Percentiles rank a stretch among this genome's conserved stretches.
phyloP scores from a whole-genome alignment of 30 jellyfish, hydroid and myxozoan species.

The Turritopsis dohrnii region DNA sequence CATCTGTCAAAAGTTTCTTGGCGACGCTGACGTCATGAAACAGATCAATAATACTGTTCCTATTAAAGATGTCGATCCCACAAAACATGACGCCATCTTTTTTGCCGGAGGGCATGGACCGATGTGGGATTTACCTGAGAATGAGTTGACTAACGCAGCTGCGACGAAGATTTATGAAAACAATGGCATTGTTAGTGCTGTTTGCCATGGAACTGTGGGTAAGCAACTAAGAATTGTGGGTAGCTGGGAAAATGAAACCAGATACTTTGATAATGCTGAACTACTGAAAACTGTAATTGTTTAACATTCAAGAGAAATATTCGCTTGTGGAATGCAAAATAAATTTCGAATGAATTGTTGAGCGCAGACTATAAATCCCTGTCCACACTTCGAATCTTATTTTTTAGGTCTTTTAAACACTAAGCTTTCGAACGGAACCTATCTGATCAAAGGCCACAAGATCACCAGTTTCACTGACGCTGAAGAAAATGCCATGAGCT shows the following conservation, averaged over 20 bases:
- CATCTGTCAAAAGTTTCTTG: constrained; percentile 32
- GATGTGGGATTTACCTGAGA: constrained; percentile 51
- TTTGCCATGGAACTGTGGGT: constrained; percentile 66
- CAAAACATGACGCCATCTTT: constrained; percentile 19
- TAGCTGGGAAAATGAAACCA: too few relatives aligned
- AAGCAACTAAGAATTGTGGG: background rate
- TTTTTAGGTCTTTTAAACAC: constrained; percentile 26
- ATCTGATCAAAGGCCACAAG: constrained; percentile 30
- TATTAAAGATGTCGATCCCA: constrained; percentile 26
- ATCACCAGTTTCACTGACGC: constrained; percentile 34
- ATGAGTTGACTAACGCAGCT: background rate
- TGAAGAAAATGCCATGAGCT: constrained; percentile 25
- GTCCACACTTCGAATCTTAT: background rate
- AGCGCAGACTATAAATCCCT: too few relatives aligned
- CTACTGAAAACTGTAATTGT: too few relatives aligned
- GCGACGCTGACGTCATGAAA: constrained; percentile 25
- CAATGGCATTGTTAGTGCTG: constrained; percentile 48
- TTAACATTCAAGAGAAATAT: too few relatives aligned
- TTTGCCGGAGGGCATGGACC: constrained; percentile 69
- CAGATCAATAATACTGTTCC: constrained; percentile 23
- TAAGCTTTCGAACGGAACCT: constrained; percentile 31
- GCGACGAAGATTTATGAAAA: constrained; percentile 39
- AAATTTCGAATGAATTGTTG: too few relatives aligned
- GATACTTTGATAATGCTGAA: too few relatives aligned
- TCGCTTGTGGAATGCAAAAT: too few relatives aligned